phyloP scores from a whole-genome alignment of 2,888 invertebrate genomes.

The Scaptomyza tumidula region DNA sequence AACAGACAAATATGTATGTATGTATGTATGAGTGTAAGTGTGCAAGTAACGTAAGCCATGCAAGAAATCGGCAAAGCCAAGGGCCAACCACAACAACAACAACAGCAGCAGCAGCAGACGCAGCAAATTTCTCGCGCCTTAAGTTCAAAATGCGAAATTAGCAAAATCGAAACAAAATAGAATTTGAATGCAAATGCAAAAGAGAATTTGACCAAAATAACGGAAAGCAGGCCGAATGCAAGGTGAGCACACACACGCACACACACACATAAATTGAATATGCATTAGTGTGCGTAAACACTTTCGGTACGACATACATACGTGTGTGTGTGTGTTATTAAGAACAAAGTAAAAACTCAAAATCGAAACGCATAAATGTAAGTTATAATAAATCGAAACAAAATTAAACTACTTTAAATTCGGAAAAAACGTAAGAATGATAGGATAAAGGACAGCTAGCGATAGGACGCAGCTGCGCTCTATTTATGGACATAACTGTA shows the following conservation, averaged over 20 bases:
- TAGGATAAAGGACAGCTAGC: neutral
- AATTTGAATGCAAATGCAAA: slow-evolving; percentile 17
- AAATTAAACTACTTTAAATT: neutral
- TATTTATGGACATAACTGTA: neutral
- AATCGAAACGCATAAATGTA: neutral
- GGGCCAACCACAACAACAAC: neutral
- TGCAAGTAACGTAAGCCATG: neutral
- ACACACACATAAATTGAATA: neutral
- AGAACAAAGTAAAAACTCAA: neutral
- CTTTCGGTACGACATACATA: no score
- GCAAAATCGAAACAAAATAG: slow-evolving; percentile 24
- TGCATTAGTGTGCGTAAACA: neutral
- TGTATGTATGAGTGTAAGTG: neutral
- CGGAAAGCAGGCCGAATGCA: slow-evolving; percentile 1
- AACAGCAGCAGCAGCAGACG: neutral
- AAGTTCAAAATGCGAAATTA: slow-evolving; percentile 29
- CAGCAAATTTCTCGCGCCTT: slow-evolving; percentile 40
- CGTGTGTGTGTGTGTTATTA: neutral
- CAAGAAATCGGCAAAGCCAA: no score
- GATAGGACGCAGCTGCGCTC: neutral
- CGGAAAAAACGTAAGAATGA: neutral
- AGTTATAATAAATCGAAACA: neutral
- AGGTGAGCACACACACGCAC: neutral
- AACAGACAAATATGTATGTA: neutral
- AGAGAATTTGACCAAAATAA: slow-evolving; percentile 30